Conservation (phyloP, 2,797 vertebrate species). For the Philypnodon macrostomus region DNA sequence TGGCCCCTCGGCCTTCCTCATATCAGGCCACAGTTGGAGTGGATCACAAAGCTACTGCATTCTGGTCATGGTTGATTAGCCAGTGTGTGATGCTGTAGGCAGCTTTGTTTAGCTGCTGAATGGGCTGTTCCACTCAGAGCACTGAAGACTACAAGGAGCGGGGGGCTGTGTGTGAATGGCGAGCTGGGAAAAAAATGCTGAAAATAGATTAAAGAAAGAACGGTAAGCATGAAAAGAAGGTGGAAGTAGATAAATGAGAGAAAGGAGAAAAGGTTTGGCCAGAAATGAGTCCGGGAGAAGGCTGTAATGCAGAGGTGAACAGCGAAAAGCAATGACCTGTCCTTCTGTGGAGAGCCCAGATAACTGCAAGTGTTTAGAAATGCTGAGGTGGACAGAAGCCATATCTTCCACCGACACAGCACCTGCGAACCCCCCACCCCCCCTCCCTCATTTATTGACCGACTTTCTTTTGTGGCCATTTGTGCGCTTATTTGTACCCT, state of each 20-base stretch:
- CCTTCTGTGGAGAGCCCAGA: slow-evolving; percentile 60
- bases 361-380: slow-evolving; percentile 70
- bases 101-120: slow-evolving; percentile 76
- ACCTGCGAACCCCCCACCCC: slow-evolving; percentile 56
- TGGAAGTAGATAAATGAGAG: slow-evolving; percentile 57
- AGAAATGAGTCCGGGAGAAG: slow-evolving; percentile 32
- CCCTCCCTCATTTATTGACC: slow-evolving; percentile 55
- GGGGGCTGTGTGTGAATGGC: too few species aligned
- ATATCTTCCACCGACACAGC: slow-evolving; percentile 71
- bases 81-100: slow-evolving; percentile 67
- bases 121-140: slow-evolving; percentile 63
- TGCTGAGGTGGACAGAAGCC: slow-evolving; percentile 76
- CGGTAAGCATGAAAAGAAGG: slow-evolving; percentile 40
- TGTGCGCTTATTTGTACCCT: slow-evolving; percentile 22
- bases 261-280: slow-evolving; percentile 34
- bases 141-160: slow-evolving; percentile 44
- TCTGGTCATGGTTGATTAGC: slow-evolving; percentile 75
- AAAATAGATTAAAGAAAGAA: slow-evolving; percentile 26
- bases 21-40: slow-evolving; percentile 47
- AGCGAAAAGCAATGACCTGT: slow-evolving; percentile 69
- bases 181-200: slow-evolving; percentile 32
- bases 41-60: slow-evolving; percentile 58
- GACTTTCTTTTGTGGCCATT: slow-evolving; percentile 52
- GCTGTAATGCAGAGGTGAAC: slow-evolving; percentile 43
- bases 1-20: slow-evolving; percentile 3